Evolutionary conservation across 2,888 invertebrate genomes (phyloP).

Genomic region (Chelonus formosanus): DNA sequence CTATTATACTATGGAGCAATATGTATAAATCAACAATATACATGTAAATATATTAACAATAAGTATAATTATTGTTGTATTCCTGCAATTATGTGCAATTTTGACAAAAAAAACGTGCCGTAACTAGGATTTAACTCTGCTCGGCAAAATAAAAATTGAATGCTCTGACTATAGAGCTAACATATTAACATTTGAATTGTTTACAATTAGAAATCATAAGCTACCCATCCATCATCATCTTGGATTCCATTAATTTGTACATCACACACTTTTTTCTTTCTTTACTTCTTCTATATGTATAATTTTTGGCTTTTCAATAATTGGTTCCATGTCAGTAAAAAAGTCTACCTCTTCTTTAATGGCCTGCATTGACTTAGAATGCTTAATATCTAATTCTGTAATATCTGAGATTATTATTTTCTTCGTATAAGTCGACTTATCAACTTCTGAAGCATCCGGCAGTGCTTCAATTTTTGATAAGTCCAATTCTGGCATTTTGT

Average conservation of each 20-base stretch:
- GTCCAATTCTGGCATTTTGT: background rate
- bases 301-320: slow-evolving; percentile 73
- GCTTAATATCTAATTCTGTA: slow-evolving; percentile 80
- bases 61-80: too few relatives aligned
- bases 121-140: too few relatives aligned
- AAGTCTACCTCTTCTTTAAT: slow-evolving; percentile 78
- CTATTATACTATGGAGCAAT: too few relatives aligned
- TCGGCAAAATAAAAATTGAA: too few relatives aligned
- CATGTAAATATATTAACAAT: too few relatives aligned
- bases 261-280: slow-evolving; percentile 49
- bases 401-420: slow-evolving; percentile 74
- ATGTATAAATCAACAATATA: too few relatives aligned
- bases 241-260: slow-evolving; percentile 45
- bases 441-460: slow-evolving; percentile 1
- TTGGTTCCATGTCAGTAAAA: slow-evolving; percentile 90
- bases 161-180: too few relatives aligned
- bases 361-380: slow-evolving; percentile 68
- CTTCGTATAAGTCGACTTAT: slow-evolving; percentile 53
- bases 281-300: slow-evolving; percentile 60
- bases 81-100: too few relatives aligned
- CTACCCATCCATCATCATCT: slow-evolving; percentile 53
- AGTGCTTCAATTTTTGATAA: background rate
- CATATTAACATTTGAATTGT: too few relatives aligned
- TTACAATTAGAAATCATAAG: too few relatives aligned
- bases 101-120: too few relatives aligned